Conservation (phyloP, 1,140 invertebrate species). For the Solenopsis fugax region DNA sequence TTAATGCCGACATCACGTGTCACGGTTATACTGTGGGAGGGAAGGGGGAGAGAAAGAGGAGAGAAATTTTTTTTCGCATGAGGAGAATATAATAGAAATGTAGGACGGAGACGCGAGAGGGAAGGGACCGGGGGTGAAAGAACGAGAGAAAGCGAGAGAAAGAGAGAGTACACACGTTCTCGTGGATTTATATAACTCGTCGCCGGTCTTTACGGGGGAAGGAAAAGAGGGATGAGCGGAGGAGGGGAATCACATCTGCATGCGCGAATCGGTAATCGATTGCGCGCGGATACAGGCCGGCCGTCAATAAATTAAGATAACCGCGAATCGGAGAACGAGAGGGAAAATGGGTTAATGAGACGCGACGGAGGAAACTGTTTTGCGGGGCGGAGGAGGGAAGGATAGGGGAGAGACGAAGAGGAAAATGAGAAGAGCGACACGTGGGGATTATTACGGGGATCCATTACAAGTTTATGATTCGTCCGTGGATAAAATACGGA, state of each 20-base stretch:
- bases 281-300: conserved; percentile 36
- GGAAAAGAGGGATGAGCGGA: neutral
- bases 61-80: conserved; percentile 20
- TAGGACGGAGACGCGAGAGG: conserved; percentile 28
- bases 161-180: conserved; percentile 10
- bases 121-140: neutral
- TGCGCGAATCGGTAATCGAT: conserved; percentile 56
- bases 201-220: neutral
- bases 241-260: conserved; percentile 20
- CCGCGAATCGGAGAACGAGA: conserved; percentile 47
- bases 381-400: neutral
- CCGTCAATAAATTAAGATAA: conserved; percentile 61
- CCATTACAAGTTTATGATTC: conserved; percentile 46
- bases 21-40: conserved; percentile 20
- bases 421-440: conserved; percentile 42
- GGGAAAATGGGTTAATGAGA: conserved; percentile 61
- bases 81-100: conserved; percentile 56
- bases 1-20: conserved; percentile 51
- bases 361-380: conserved; percentile 14
- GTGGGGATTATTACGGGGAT: conserved; percentile 51
- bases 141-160: neutral
- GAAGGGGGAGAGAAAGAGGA: neutral
- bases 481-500: conserved; percentile 23
- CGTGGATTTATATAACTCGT: conserved; percentile 55
- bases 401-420: neutral